Evolutionary conservation across 2,797 vertebrate genomes (phyloP), one percentile per base, ranked within the genome.

Genomic region (Parambassis ranga): DNA sequence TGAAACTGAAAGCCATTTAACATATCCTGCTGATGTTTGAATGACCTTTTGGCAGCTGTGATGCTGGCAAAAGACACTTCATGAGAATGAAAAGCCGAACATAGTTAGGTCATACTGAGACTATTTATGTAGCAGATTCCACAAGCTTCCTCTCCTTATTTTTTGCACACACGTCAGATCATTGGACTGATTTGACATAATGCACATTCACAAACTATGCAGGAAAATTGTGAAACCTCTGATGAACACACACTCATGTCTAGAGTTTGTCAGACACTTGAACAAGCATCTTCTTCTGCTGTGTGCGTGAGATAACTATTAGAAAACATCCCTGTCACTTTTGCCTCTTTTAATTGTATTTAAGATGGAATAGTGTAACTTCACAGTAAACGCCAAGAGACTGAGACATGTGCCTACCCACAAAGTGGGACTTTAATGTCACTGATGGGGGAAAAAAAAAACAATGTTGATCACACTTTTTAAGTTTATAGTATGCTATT

Each of bases 181-280:
- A 50, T 64, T 7, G 32, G 44, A 38, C 61, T 81, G 53, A 75
- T 39, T 68, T 71, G 18, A 81, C n/a, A n/a, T n/a, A 57, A 81
- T 84, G 72, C 82, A 88, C 77, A 77, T 83, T 82, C 62, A 77
- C 51, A 84, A 85, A 83, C 90, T 92, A 90, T 92, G 90, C 90
- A 92, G 90, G 71, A 81, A 83, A 71, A 81, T 76, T 78, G 41
- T 74, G 62, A 82, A 82, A 69, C 30, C 53, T 87, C 65, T 61
- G 36, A 72, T 65, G 43, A 78, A 66, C 65, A 79, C 20, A 72
- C 67, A 57, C 65, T 63, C 51, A 22, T 35, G 69, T 79, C 65
- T 19, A 50, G 47, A 41, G 48, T 71, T 74, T 64, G 27, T 75
- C 31, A 52, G 33, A 75, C 69, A 63, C 71, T 53, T 56, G 23